These are phyloP conservation scores for Myotis planiceps DNA, from an alignment of 2,797 vertebrate species.

Conservation along the genomic window DNA sequence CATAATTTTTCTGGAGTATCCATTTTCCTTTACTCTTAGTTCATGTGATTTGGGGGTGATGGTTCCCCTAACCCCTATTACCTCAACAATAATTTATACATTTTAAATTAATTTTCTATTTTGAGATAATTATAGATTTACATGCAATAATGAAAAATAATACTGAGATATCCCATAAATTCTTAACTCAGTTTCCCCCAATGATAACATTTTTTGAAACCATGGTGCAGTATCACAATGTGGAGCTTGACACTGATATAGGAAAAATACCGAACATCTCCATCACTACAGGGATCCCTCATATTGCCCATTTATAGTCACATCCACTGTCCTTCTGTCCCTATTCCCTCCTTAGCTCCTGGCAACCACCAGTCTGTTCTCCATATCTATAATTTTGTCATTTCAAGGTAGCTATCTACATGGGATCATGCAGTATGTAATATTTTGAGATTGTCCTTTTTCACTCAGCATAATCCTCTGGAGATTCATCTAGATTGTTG, in stretches of 20 bases:
- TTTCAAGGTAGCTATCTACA: background rate
- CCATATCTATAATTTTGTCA: background rate
- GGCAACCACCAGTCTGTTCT: background rate
- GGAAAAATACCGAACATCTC: background rate
- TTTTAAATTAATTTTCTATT: background rate
- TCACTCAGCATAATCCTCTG: background rate
- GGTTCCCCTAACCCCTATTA: background rate
- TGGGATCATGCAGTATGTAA: background rate
- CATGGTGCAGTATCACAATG: background rate
- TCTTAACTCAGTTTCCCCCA: background rate
- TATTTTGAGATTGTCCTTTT: background rate
- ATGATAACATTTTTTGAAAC: background rate
- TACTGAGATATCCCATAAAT: background rate
- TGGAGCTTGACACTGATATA: background rate
- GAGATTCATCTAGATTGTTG: background rate
- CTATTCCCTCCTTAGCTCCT: background rate
- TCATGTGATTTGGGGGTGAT: background rate
- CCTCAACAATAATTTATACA: background rate
- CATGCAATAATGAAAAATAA: background rate
- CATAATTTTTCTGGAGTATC: background rate
- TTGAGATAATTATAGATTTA: slow-evolving; percentile 11
- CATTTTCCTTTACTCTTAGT: background rate
- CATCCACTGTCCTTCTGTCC: no score
- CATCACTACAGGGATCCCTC: background rate
- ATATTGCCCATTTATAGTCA: no score